Evolutionary conservation across 2,888 invertebrate genomes (phyloP).

Genomic region (Rhyacophila evoluta): DNA sequence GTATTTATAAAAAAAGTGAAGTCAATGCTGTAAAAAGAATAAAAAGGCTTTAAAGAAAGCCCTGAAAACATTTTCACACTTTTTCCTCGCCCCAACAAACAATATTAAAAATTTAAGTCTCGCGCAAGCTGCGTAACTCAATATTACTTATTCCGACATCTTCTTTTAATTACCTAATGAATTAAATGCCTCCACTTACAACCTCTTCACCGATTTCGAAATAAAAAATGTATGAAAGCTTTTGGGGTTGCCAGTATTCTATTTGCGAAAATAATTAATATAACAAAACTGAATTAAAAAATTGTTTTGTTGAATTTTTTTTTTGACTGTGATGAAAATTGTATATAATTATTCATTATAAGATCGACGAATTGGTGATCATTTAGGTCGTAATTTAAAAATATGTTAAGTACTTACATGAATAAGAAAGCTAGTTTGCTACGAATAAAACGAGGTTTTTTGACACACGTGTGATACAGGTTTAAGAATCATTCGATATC

Average conservation of each 20-base stretch:
- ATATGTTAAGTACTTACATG: no score
- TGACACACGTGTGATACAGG: no score
- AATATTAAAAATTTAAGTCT: constrained; percentile 41
- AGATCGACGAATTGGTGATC: no score
- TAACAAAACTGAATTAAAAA: no score
- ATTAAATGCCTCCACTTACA: constrained; percentile 29
- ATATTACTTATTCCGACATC: constrained; percentile 47
- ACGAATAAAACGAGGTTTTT: no score
- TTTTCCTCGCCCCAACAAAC: constrained; percentile 30
- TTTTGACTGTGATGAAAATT: no score
- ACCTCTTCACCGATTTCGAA: constrained; percentile 29
- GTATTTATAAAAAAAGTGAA: no score
- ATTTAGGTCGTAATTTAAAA: no score
- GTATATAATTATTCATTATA: no score
- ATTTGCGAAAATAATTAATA: constrained; percentile 1
- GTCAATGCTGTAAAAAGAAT: background rate
- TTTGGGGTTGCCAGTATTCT: background rate
- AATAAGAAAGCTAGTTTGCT: no score
- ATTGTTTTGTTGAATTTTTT: no score
- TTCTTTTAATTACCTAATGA: constrained; percentile 48
- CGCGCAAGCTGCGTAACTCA: constrained; percentile 40
- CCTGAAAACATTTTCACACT: background rate
- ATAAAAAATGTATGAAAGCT: constrained; percentile 22
- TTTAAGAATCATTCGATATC: no score
- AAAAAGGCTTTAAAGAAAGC: background rate